Percentiles rank a stretch among this genome's conserved stretches.
Evolutionary conservation across 2,797 vertebrate genomes (phyloP).

Genomic region (Ctenopoma multispine): DNA sequence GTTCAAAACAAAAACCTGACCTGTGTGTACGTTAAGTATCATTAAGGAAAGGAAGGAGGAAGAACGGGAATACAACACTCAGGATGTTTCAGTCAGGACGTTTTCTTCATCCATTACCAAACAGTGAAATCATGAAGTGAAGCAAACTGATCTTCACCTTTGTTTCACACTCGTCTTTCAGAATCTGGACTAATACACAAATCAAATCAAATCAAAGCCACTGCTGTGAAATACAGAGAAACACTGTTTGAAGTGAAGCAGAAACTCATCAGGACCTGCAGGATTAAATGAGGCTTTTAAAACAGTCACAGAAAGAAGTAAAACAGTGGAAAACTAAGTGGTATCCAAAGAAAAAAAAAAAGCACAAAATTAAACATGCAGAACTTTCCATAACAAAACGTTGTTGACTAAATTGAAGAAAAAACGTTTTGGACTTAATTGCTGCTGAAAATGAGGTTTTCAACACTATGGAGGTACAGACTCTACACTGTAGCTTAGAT

Average conservation of each 20-base stretch:
- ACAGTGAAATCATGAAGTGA: too few species aligned
- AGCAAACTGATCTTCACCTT: too few species aligned
- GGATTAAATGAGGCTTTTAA: neutral
- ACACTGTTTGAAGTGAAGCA: neutral
- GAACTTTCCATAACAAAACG: too few species aligned
- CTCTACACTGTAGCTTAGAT: conserved; percentile 44
- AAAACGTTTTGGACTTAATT: neutral
- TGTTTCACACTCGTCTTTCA: too few species aligned
- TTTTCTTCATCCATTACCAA: too few species aligned
- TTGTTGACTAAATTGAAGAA: conserved; percentile 11
- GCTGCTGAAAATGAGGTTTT: conserved; percentile 4
- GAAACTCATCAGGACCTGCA: neutral
- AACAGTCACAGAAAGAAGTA: neutral
- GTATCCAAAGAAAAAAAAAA: too few species aligned
- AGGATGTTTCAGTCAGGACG: too few species aligned
- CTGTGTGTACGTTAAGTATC: neutral
- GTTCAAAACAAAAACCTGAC: neutral
- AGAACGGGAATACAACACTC: too few species aligned
- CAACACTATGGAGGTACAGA: conserved; percentile 31
- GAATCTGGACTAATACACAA: too few species aligned
- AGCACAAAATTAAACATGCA: too few species aligned
- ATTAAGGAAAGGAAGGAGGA: too few species aligned
- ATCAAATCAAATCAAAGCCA: too few species aligned
- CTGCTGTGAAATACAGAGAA: neutral
- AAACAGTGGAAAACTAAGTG: neutral